Base-by-base conservation (phyloP, 2,888 invertebrate genomes). In the Chorisops tibialis region DNA sequence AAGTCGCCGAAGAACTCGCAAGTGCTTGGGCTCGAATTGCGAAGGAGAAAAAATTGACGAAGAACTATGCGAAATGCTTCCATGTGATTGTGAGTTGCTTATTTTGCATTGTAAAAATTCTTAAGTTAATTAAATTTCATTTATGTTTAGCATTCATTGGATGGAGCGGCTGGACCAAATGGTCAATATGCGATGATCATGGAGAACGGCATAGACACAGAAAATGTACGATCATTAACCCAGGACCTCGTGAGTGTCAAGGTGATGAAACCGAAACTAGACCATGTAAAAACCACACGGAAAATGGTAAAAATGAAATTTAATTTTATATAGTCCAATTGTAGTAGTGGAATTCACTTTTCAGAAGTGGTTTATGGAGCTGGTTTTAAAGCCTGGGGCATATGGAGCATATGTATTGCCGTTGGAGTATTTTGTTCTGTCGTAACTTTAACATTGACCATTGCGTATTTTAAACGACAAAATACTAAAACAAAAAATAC, bases 111-210 rank as follows among this genome's bases (percentile, higher is more conserved):
- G n/a, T 16, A 41, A 41, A 2, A 2, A 41, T 16, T 11, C n/a
- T 1, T 11, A 41, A 41, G 2, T 30, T 37, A 54, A 37, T 70
- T 71, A 0, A 1, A 30, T 30, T 9, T 5, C 30, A 30, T 2
- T 24, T 30, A 30, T 2, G 5, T 68, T 66, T 71, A 76, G 88
- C 87, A 38, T 82, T 87, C 73, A 79, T 84, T 2, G 87, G 86
- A 7, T 92, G 92, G 91, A 85, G 86, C 51, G 78, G 80, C 16
- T 93, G 92, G 92, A 83, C 87, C 0, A 79, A 80, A 4, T 93
- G 92, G 84, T 85, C 86, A 0, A 70, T 79, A 11, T 88, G 88
- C 70, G 85, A 86, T 65, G 79, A 79, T 14, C 81, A 83, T 61
- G 85, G 85, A 16, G 85, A 87, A 70, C 87, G 90, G 47, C 82